These are phyloP conservation scores for Thalassoma bifasciatum DNA, from an alignment of 2,113 vertebrate species.

Conservation along the genomic window DNA sequence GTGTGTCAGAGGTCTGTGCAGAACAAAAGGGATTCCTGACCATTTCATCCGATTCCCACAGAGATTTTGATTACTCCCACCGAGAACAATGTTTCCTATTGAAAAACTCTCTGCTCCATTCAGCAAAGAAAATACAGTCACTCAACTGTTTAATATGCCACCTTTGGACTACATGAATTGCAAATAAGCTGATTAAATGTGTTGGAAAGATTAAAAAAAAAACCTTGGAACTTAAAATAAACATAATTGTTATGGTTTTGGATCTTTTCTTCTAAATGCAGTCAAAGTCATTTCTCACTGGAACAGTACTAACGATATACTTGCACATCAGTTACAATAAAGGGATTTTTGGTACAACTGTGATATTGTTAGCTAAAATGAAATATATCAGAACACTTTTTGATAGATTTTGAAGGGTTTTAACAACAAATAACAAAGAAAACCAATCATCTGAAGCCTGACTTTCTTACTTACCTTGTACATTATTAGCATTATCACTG, in stretches of 20 bases:
- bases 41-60: slow-evolving; percentile 9
- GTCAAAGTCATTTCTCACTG: background rate
- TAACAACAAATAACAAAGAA: background rate
- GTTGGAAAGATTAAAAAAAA: background rate
- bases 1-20: slow-evolving; percentile 3
- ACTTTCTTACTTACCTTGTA: slow-evolving; percentile 7
- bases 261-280: background rate
- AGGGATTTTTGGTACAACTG: background rate
- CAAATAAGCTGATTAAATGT: slow-evolving; percentile 25
- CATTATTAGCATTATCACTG: slow-evolving; percentile 20
- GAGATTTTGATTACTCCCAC: slow-evolving; percentile 23
- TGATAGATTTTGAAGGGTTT: background rate
- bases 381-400: background rate
- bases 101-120: slow-evolving; percentile 18
- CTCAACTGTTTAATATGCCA: slow-evolving; percentile 31
- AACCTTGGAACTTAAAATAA: background rate
- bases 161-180: slow-evolving; percentile 23
- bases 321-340: background rate
- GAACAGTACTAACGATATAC: background rate
- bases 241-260: background rate
- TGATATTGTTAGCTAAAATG: background rate
- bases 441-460: slow-evolving; percentile 11
- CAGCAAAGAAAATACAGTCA: slow-evolving; percentile 32
- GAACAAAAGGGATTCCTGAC: slow-evolving; percentile 1
- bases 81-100: slow-evolving; percentile 29